Evolutionary conservation across 2,888 invertebrate genomes (phyloP).

Genomic region (Eubasilissa splendida): DNA sequence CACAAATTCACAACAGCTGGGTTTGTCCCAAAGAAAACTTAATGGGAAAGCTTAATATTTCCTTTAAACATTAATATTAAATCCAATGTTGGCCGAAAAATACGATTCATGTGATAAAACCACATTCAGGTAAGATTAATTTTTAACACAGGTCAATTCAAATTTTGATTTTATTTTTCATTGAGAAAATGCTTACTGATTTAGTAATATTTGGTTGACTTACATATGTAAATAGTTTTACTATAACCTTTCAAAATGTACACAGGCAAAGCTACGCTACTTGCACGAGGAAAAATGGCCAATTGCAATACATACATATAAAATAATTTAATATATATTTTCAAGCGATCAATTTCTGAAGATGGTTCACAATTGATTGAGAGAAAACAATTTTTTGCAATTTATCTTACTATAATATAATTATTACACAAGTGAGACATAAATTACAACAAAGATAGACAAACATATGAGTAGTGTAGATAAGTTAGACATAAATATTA

Average conservation of each 20-base stretch:
- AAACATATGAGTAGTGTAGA: slow-evolving; percentile 58
- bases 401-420: slow-evolving; percentile 49
- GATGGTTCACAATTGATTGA: slow-evolving; percentile 48
- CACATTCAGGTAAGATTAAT: slow-evolving; percentile 10
- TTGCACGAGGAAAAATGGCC: slow-evolving; percentile 56
- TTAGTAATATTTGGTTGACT: slow-evolving; percentile 43
- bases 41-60: slow-evolving; percentile 45
- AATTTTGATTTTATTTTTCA: slow-evolving; percentile 12
- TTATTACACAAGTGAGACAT: slow-evolving; percentile 58
- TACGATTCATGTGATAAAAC: slow-evolving; percentile 26
- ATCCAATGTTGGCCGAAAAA: slow-evolving; percentile 42
- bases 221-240: slow-evolving; percentile 41
- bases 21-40: slow-evolving; percentile 46
- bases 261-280: slow-evolving; percentile 56
- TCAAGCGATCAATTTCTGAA: slow-evolving; percentile 48
- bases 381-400: slow-evolving; percentile 52
- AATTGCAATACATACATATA: slow-evolving; percentile 56
- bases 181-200: slow-evolving; percentile 37
- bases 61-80: slow-evolving; percentile 43
- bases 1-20: slow-evolving; percentile 57
- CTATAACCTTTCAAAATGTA: slow-evolving; percentile 47
- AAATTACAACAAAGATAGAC: slow-evolving; percentile 58
- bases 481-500: slow-evolving; percentile 57
- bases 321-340: slow-evolving; percentile 55
- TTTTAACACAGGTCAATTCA: neutral